A percentile compares a stretch with the other conserved stretches of the same genome.
Evolutionary conservation across 2,113 vertebrate species (phyloP).

Genomic region (Glareola pratincola): DNA sequence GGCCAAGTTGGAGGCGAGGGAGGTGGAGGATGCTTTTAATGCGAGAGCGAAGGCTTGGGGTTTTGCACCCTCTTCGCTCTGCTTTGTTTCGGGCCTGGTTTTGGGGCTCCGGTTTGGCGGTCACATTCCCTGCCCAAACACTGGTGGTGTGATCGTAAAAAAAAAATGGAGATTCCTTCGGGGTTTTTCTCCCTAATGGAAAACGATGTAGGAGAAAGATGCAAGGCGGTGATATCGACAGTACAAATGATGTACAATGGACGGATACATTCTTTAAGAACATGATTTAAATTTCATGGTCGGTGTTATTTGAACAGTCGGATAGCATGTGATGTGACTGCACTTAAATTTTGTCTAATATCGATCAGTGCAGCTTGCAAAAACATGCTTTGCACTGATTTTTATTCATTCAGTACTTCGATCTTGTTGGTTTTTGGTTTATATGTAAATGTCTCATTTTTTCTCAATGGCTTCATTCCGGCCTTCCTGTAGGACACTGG

Average conservation of each 20-base stretch:
- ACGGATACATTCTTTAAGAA: neutral
- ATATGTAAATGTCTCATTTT: neutral
- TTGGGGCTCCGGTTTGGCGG: neutral
- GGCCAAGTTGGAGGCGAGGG: neutral
- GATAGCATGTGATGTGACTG: neutral
- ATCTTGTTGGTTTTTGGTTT: neutral
- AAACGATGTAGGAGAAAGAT: neutral
- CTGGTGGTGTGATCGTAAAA: neutral
- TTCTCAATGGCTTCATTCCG: constrained; percentile 36
- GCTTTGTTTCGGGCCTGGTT: constrained; percentile 42
- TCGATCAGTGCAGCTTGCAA: neutral
- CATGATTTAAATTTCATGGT: neutral
- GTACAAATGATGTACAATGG: neutral
- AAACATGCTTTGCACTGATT: neutral
- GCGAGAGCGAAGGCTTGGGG: neutral
- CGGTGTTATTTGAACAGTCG: neutral
- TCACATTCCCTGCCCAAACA: neutral
- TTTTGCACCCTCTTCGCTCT: neutral
- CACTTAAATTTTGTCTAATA: neutral
- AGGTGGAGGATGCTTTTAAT: constrained; percentile 63
- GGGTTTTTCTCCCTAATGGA: constrained; percentile 6
- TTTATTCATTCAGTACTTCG: neutral
- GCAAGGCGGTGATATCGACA: neutral
- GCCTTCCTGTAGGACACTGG: neutral
- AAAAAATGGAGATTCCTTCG: constrained; percentile 34